phyloP scores from a whole-genome alignment of 2,113 vertebrate genomes.

The Andinoacara biseriatus region DNA sequence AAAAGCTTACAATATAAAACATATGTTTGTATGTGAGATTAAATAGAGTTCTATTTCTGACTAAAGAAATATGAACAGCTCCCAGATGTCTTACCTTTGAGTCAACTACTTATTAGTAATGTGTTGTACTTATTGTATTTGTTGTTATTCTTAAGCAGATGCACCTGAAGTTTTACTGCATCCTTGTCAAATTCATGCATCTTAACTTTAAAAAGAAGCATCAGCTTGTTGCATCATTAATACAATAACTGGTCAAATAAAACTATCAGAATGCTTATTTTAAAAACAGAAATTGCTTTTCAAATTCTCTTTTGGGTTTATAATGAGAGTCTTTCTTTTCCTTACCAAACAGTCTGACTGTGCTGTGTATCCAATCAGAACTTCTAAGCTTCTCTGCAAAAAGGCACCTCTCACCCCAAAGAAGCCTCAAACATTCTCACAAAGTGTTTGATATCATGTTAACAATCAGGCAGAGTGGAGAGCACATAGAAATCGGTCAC shows the following conservation, averaged over 20 bases:
- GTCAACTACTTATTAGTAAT: not conserved
- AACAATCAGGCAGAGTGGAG: slow-evolving; percentile 1
- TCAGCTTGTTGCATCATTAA: not conserved
- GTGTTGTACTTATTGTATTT: not conserved
- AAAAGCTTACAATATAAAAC: not conserved
- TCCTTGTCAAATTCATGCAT: not conserved
- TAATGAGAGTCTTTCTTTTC: not conserved
- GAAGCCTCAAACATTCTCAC: not conserved
- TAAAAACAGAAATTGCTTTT: not conserved
- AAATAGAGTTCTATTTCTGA: not conserved
- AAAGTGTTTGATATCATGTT: slow-evolving; percentile 18
- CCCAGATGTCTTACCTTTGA: not conserved
- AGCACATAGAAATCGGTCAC: not conserved
- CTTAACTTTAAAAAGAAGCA: not conserved
- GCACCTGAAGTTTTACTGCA: not conserved
- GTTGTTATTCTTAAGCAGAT: not conserved
- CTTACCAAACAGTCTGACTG: not conserved
- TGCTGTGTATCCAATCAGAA: not conserved
- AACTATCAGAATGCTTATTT: not conserved
- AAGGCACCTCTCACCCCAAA: not conserved
- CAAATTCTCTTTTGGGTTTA: not conserved
- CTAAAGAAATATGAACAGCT: too few relatives aligned
- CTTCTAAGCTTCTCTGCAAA: not conserved
- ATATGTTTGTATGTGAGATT: too few relatives aligned
- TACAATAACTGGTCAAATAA: not conserved